Percentiles rank a stretch among this genome's conserved stretches.
These are phyloP conservation scores for Agapornis canus DNA, from an alignment of 2,797 vertebrate genomes.

Conservation along the genomic window DNA sequence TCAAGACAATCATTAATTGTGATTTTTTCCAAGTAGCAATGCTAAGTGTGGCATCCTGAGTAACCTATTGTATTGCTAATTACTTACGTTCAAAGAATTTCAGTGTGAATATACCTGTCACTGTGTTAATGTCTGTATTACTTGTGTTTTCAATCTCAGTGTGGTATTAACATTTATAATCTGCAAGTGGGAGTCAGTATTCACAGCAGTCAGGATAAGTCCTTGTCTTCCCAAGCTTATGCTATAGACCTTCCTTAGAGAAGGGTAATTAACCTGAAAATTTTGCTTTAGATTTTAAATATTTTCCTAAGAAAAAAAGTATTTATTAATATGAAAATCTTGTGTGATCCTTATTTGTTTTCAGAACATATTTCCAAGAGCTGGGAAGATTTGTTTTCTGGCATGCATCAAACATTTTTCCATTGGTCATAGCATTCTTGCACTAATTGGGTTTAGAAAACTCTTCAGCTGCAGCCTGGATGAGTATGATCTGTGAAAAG, in stretches of 20 bases:
- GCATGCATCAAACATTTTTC: conserved; percentile 65
- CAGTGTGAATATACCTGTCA: neutral
- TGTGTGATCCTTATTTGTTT: conserved; percentile 48
- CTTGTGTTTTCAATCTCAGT: neutral
- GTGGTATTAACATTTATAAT: neutral
- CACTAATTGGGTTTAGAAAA: conserved; percentile 64
- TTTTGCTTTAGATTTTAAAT: neutral
- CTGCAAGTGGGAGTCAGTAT: neutral
- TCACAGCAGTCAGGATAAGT: neutral
- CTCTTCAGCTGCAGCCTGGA: conserved; percentile 42
- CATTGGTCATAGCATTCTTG: conserved; percentile 64
- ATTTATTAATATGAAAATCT: conserved; percentile 14
- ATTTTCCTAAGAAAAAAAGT: neutral
- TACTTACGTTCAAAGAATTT: neutral
- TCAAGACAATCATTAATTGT: neutral
- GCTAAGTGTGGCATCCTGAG: neutral
- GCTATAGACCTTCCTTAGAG: neutral
- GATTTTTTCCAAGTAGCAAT: neutral
- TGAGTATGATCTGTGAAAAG: conserved; percentile 13
- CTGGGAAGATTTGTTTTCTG: conserved; percentile 61
- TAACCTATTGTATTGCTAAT: neutral
- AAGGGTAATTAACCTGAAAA: neutral
- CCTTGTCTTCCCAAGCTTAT: neutral
- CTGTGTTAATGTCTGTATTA: neutral
- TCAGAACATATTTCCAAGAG: conserved; percentile 50